phyloP scores from a whole-genome alignment of 2,888 invertebrate species.

The Actias luna region DNA sequence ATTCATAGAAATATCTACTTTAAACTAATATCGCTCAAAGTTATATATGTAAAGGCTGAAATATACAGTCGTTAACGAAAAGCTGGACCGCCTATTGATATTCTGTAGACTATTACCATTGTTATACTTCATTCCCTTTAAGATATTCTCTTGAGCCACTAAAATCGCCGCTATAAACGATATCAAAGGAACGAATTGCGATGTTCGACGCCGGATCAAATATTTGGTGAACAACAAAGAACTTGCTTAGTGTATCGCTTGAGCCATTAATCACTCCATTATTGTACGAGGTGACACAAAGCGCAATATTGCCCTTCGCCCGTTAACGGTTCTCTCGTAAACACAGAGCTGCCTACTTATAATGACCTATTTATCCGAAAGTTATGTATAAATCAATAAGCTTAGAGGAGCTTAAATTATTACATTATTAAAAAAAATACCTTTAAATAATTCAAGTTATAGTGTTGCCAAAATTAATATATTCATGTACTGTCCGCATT shows the following conservation, averaged over 20 bases:
- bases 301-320: slow-evolving; percentile 73
- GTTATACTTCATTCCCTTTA: slow-evolving; percentile 8
- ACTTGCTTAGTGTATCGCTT: slow-evolving; percentile 65
- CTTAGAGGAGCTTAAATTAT: slow-evolving; percentile 21
- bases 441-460: no score
- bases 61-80: slow-evolving; percentile 7
- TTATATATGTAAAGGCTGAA: not conserved
- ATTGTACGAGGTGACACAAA: slow-evolving; percentile 70
- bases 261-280: slow-evolving; percentile 76
- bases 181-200: slow-evolving; percentile 67
- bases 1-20: not conserved
- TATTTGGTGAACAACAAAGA: slow-evolving; percentile 77
- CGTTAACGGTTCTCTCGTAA: slow-evolving; percentile 58
- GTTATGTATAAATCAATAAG: slow-evolving; percentile 73
- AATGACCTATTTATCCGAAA: slow-evolving; percentile 66
- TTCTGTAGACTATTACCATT: slow-evolving; percentile 8
- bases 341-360: slow-evolving; percentile 57
- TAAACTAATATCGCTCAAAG: not conserved
- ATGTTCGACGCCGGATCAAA: slow-evolving; percentile 62
- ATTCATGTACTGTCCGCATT: no score
- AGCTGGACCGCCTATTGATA: not conserved
- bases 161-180: slow-evolving; percentile 48
- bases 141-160: slow-evolving; percentile 36
- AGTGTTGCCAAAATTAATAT: not conserved
- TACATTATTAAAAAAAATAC: not conserved